These are phyloP conservation scores for honey bee (Apis mellifera) DNA, from an alignment of 1,140 invertebrate species.

Conservation along the genomic window Amel_HAv3.1 CM009931.2:16903501-16904000, in stretches of 20 bases:
- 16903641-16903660: conserved; percentile 19
- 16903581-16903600: conserved; percentile 27
- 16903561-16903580: neutral
- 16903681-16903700: conserved; percentile 36
- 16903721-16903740: conserved; percentile 45
- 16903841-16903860: neutral
- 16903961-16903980: conserved; percentile 8
- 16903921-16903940: neutral
- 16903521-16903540: conserved; percentile 4
- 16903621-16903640: neutral
- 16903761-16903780: conserved; percentile 31
- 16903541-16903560: neutral
- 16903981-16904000: conserved; percentile 50
- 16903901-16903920: neutral
- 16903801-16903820: neutral
- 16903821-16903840: neutral
- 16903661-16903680: conserved; percentile 48
- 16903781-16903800: conserved; percentile 26
- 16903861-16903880: conserved; percentile 26
- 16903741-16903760: neutral
- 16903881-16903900: conserved; percentile 30
- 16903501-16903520: neutral
- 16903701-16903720: conserved; percentile 16
- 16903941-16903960: conserved; percentile 16
- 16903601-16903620: conserved; percentile 10